Evolutionary conservation across 1,140 invertebrate species (phyloP), one percentile per base, ranked within the genome.

Genomic region (Zaprionus nigranus): DNA sequence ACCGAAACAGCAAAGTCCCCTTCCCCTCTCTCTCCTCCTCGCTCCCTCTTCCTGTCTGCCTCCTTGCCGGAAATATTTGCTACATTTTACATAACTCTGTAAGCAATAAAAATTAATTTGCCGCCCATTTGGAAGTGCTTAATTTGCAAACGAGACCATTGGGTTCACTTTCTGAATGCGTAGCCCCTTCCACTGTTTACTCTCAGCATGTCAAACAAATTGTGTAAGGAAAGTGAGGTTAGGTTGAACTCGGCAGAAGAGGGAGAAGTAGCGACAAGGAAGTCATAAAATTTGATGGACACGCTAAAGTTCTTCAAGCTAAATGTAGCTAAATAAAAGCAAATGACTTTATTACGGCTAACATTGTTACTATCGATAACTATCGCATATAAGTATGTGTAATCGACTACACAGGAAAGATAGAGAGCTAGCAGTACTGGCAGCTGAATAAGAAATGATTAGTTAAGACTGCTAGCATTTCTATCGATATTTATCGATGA

Each of bases 51-150:
- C 30, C 30, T 11, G 12, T 15, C 0, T 24, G 9, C 40, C 30
- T 17, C 15, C 12, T 49, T n/a, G 2, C 53, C 70, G 66, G 61
- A 76, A 75, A 66, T 78, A 49, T 65, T 72, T 49, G 62, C 43
- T 76, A 69, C 85, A 90, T 82, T 90, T 90, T 90, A 90, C 86
- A 90, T 90, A 90, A 85, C 85, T 90, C 85, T 79, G 76, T 57
- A 67, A 46, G 81, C 85, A 90, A 90, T 90, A 90, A 90, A 90
- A 90, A 90, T 90, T 90, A 90, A 90, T 90, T 90, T 90, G 79
- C 86, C 76, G 86, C 79, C 84, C 85, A 84, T 88, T 88, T 90
- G 86, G 72, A 90, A 90, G 85, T 90, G 75, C 86, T 90, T 90
- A 90, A 90, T 90, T 90, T 90, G 85, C 84, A 88, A 90, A 88